Base-by-base conservation (phyloP, 1,140 invertebrate genomes). In the Phenacoccus solenopsis region DNA sequence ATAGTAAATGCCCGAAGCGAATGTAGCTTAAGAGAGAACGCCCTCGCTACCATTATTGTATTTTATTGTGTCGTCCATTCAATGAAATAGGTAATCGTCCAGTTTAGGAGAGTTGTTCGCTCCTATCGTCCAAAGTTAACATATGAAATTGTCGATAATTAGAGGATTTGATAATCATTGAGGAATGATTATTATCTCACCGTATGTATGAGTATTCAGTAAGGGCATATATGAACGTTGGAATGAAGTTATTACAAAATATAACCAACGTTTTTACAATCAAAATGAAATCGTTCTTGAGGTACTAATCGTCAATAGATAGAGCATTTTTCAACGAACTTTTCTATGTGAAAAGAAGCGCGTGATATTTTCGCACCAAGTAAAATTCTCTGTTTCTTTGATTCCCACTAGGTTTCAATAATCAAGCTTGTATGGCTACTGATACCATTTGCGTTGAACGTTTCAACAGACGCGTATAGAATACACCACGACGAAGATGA, bases 201-300 rank as follows among this genome's bases (percentile, higher is more conserved):
- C n/a, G n/a, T n/a, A n/a, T n/a, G n/a, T n/a, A n/a, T n/a, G n/a
- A n/a, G n/a, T n/a, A n/a, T n/a, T n/a, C 38, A 49, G 20, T 16
- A 49, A 9, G 38, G 20, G 3, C 38, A 32, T 16, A n/a, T n/a
- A n/a, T n/a, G n/a, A 49, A 49, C 38, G 16, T 49, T 49, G 38
- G 38, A 49, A 49, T 49, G 38, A 49, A 49, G 38, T 49, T 49
- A 49, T 49, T 49, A 49, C 38, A 49, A 49, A 49, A 49, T 49
- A 49, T n/a, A 16, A 49, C 3, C 13, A 3, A 49, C 12, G 38
- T 49, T 5, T 9, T n/a, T 16, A 3, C 16, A 49, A 5, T 49
- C 16, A 10, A 49, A n/a, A 3, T 49, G 12, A 49, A 3, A n/a
- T 49, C 16, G 16, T 16, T 49, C 13, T 16, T n/a, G 38, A 32